Conservation (phyloP, 2,888 invertebrate genomes). For the Glaucopsyche alexis region DNA sequence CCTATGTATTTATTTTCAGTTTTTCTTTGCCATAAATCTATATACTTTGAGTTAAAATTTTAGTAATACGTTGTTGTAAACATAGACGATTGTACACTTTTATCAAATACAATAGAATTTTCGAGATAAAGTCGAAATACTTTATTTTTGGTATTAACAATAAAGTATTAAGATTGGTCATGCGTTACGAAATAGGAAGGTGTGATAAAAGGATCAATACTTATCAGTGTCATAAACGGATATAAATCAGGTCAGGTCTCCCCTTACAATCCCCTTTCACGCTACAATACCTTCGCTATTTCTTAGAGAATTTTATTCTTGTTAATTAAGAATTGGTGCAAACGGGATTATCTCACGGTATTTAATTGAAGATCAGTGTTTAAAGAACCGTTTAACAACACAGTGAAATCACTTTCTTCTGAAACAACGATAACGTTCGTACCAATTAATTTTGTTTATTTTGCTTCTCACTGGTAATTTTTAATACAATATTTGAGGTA, state of each 20-base stretch:
- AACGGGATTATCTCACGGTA: conserved; percentile 64
- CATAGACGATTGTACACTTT: not conserved
- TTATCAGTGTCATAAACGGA: conserved; percentile 44
- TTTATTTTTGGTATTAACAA: not conserved
- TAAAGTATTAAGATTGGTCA: conserved; percentile 6
- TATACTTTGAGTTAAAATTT: conserved; percentile 1
- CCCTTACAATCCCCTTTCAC: conserved; percentile 61
- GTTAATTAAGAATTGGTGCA: conserved; percentile 63
- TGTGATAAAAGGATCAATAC: conserved; percentile 38
- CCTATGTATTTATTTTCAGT: conserved; percentile 20
- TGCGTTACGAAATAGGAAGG: conserved; percentile 13
- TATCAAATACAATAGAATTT: not conserved
- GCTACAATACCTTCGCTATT: conserved; percentile 55
- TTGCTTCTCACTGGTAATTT: conserved; percentile 21
- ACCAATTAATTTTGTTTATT: conserved; percentile 32
- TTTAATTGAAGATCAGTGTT: conserved; percentile 59
- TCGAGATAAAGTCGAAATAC: not conserved
- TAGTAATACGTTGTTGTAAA: not conserved
- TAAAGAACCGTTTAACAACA: conserved; percentile 45
- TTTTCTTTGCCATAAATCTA: conserved; percentile 25
- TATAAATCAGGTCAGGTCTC: conserved; percentile 47
- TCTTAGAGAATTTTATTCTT: conserved; percentile 64
- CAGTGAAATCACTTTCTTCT: conserved; percentile 41
- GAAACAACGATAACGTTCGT: conserved; percentile 37
- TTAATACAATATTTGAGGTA: conserved; percentile 1